A percentile compares a stretch with the other conserved stretches of the same genome.
Conservation (phyloP, 2,888 invertebrate genomes). For the Eupithecia vulgata region DNA sequence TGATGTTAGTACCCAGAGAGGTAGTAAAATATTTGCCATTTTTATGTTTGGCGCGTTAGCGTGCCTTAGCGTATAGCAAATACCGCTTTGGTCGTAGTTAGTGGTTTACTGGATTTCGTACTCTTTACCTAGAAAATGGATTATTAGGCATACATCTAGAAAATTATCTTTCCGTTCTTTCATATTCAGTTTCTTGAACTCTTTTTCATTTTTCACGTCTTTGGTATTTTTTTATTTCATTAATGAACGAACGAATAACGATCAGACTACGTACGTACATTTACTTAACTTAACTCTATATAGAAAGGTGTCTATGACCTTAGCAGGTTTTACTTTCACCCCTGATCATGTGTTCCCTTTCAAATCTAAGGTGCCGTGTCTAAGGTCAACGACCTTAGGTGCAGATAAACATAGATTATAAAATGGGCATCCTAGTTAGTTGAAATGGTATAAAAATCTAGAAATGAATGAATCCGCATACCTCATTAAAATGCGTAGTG, state of each 20-base stretch:
- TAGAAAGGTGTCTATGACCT: constrained; percentile 1
- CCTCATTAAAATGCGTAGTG: constrained; percentile 28
- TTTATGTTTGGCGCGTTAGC: background rate
- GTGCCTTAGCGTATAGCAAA: no score
- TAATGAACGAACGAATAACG: background rate
- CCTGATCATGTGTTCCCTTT: constrained; percentile 9
- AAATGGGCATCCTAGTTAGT: background rate
- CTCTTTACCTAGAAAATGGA: background rate
- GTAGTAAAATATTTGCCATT: background rate
- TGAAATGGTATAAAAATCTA: background rate
- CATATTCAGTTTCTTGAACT: no score
- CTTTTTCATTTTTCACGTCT: no score
- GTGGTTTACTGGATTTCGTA: background rate
- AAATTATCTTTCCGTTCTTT: background rate
- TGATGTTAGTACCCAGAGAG: no score
- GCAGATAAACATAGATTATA: background rate
- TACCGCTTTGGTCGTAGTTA: no score
- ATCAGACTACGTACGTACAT: background rate
- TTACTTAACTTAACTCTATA: background rate
- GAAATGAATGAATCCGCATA: constrained; percentile 16
- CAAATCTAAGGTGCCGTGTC: background rate
- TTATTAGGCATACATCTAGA: background rate
- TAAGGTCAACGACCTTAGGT: background rate
- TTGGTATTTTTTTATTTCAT: background rate
- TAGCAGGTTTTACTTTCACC: constrained; percentile 18